Evolutionary conservation across 2,797 vertebrate genomes (phyloP).

Genomic region (Neosalanx taihuensis): DNA sequence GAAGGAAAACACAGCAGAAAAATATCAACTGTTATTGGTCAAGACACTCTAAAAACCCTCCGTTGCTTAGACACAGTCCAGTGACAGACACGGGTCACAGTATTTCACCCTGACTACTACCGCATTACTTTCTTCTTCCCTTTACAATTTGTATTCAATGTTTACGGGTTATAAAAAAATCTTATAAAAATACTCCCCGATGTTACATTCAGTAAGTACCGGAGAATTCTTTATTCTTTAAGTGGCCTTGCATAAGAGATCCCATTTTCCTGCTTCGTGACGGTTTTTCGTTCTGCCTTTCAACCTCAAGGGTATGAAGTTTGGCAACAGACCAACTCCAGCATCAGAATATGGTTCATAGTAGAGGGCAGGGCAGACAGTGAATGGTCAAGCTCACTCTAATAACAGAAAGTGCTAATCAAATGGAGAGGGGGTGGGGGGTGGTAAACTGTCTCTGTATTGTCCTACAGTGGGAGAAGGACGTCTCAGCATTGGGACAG

Average conservation of each 20-base stretch:
- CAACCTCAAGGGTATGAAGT: conserved; percentile 49
- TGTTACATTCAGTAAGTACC: conserved; percentile 67
- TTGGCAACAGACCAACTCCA: conserved; percentile 56
- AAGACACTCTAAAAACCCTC: conserved; percentile 29
- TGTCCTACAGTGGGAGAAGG: conserved; percentile 17
- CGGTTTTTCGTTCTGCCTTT: conserved; percentile 23
- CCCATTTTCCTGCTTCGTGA: conserved; percentile 22
- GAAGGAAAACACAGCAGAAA: conserved; percentile 50
- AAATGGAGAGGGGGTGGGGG: conserved; percentile 50
- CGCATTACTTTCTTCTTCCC: conserved; percentile 23
- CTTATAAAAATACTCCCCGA: conserved; percentile 67
- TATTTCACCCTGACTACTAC: conserved; percentile 35
- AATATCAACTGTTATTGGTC: conserved; percentile 30
- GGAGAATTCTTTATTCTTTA: conserved; percentile 61
- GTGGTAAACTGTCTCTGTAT: conserved; percentile 30
- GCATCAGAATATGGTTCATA: conserved; percentile 66
- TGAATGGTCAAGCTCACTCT: conserved; percentile 61
- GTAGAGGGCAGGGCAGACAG: conserved; percentile 66
- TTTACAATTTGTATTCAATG: conserved; percentile 37
- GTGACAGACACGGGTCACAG: conserved; percentile 32
- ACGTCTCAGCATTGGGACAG: conserved; percentile 35
- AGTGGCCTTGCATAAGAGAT: conserved; percentile 67
- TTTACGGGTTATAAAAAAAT: conserved; percentile 59
- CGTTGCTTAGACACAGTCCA: conserved; percentile 35
- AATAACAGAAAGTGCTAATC: conserved; percentile 62